A percentile compares a stretch with the other conserved stretches of the same genome.
phyloP scores from a whole-genome alignment of 1,140 invertebrate species.

The Scaptomyza hsui region DNA sequence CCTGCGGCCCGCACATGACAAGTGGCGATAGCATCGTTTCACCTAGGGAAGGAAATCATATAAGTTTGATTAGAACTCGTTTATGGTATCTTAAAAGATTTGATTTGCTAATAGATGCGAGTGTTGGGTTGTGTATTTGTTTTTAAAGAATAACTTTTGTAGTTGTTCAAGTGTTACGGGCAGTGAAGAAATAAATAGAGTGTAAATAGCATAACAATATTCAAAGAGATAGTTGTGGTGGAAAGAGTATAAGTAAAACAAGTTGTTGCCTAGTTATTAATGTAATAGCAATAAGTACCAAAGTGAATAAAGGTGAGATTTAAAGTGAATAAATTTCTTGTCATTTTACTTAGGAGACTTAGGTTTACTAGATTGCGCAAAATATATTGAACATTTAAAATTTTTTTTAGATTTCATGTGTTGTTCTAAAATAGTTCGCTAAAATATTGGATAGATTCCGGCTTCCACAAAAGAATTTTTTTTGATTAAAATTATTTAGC shows the following conservation, averaged over 20 bases:
- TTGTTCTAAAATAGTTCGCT: too few relatives aligned
- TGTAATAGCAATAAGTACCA: too few relatives aligned
- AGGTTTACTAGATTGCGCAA: too few relatives aligned
- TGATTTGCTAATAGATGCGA: slow-evolving; percentile 7
- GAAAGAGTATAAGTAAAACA: not conserved
- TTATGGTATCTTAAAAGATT: not conserved
- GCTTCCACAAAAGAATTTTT: too few relatives aligned
- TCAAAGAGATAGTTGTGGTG: not conserved
- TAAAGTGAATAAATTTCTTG: too few relatives aligned
- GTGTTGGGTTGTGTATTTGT: slow-evolving; percentile 17
- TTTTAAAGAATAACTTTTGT: slow-evolving; percentile 1
- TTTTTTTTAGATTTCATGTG: too few relatives aligned
- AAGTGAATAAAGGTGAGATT: too few relatives aligned
- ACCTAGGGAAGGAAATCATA: slow-evolving; percentile 86
- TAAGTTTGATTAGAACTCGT: slow-evolving; percentile 35
- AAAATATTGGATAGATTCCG: too few relatives aligned
- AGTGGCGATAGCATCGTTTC: slow-evolving; percentile 96
- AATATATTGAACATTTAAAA: too few relatives aligned
- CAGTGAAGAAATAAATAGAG: slow-evolving; percentile 14
- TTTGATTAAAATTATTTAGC: too few relatives aligned
- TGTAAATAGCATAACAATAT: slow-evolving; percentile 17
- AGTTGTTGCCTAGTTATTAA: too few relatives aligned
- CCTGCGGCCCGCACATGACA: slow-evolving; percentile 97
- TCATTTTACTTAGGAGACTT: too few relatives aligned
- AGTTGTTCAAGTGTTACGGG: slow-evolving; percentile 23